Evolutionary conservation across 2,888 invertebrate species (phyloP), one percentile per base, ranked within the genome.

Genomic region (Lymantria monacha): DNA sequence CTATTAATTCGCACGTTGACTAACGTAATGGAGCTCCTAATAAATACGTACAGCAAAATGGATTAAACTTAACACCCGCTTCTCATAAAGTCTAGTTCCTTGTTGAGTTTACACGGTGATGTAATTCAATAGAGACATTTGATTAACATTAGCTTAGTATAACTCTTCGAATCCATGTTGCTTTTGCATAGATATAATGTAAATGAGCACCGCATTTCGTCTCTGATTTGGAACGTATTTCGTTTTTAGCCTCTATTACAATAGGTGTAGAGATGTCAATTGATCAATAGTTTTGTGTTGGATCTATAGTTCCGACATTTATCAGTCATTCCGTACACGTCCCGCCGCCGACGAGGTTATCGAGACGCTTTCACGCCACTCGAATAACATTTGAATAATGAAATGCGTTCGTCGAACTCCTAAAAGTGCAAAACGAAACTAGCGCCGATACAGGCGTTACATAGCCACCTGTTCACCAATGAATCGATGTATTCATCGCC

Each of bases 361-460:
- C 83, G 82, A 79, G 74, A 78, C 59, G 67, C 87, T 90, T 89
- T 90, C 87, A 85, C 86, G 85, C 83, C 80, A 71, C 74, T 80
- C 78, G 85, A 87, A 87, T 86, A 83, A 75, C 79, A 89, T 90
- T 89, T 84, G 83, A 87, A 87, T 87, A 88, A 83, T 83, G 76
- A 79, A 71, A 73, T 67, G 75, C 83, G 86, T 86, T 81, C 87
- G 77, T 76, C 85, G 86, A 87, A 89, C 85, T 83, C 72, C 76
- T 77, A 82, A 85, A 85, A 81, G 75, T 78, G 87, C 87, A 82
- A 83, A 83, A 81, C 72, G 67, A 72, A 66, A 58, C 65, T 64
- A 73, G 76, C 70, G 69, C 69, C 63, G 57, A 69, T 61, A 62
- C 64, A 69, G 43, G 59, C 53, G 65, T 75, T 63, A 65, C 62